Base-by-base conservation (phyloP, 2,797 vertebrate genomes). In the Atherinosoma microstoma region DNA sequence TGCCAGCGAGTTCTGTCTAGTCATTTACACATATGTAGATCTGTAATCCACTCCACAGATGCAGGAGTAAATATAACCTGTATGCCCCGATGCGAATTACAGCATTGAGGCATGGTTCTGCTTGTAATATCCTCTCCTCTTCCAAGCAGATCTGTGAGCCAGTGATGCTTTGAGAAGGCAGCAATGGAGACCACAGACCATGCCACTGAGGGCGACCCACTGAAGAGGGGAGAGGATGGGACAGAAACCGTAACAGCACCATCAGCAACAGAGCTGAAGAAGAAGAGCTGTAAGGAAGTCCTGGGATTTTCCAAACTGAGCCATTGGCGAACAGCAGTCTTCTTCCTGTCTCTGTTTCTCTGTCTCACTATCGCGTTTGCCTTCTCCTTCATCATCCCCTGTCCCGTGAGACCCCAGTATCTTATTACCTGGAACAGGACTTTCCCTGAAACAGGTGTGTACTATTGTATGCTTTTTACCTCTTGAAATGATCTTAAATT, bases 301-400 rank as follows among this genome's bases (percentile, higher is more conserved):
- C 67, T 88, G 0, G 83, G 82, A 0, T 84, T 94, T n/a, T 78
- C 94, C 11, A 95, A 89, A 29, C 84, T 96, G 49, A 96, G 95
- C 2, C 94, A 94, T 0, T 97, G 97, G 95, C 94, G 97, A 40
- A 96, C 96, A 0, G 96, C 93, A 0, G 92, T 94, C 11, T 98
- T 99, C 86, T 97, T 99, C 82, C 63, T 97, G 47, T 96, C 96
- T 0, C 75, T 99, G 11, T 97, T 98, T 67, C 61, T 96, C 64
- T 97, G 97, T 84, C 95, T 99, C 32, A 87, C 90, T 0, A 93
- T 96, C 7, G 96, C 97, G 38, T 98, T 99, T 64, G 95, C 97
- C 70, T 97, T 98, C 91, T 99, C 98, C 0, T 99, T 99, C 74
- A 89, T 98, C 89, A 94, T 99, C 80, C 97, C 97, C 0, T 99